phyloP scores from a whole-genome alignment of 2,888 invertebrate genomes.

The Hypolimnas misippus region DNA sequence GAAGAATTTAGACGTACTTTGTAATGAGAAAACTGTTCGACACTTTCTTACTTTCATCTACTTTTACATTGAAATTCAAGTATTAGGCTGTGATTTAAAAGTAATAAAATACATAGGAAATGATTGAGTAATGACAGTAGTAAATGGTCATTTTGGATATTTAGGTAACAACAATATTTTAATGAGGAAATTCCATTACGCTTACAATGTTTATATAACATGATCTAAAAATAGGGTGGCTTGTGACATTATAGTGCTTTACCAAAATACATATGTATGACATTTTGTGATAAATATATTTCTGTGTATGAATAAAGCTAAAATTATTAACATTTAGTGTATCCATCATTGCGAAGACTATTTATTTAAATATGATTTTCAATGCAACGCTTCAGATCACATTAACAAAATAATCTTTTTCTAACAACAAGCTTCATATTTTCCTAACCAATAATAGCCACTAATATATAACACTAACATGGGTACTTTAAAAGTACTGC shows the following conservation, averaged over 20 bases:
- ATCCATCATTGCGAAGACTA: slow-evolving; percentile 46
- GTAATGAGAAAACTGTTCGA: neutral
- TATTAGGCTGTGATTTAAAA: slow-evolving; percentile 24
- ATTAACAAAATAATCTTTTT: slow-evolving; percentile 73
- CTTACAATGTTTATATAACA: slow-evolving; percentile 53
- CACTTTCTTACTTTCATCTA: neutral
- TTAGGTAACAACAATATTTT: slow-evolving; percentile 17
- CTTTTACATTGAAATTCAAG: slow-evolving; percentile 6
- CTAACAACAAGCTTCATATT: slow-evolving; percentile 67
- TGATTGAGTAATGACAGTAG: slow-evolving; percentile 7
- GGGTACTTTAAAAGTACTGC: slow-evolving; percentile 65
- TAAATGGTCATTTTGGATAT: slow-evolving; percentile 16
- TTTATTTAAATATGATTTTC: slow-evolving; percentile 41
- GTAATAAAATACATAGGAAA: slow-evolving; percentile 16
- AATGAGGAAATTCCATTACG: slow-evolving; percentile 18
- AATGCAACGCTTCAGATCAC: slow-evolving; percentile 75
- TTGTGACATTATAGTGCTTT: slow-evolving; percentile 72
- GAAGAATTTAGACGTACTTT: neutral
- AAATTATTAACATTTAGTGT: slow-evolving; percentile 30
- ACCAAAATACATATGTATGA: slow-evolving; percentile 72
- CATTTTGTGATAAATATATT: slow-evolving; percentile 63
- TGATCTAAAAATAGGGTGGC: slow-evolving; percentile 78
- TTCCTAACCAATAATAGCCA: slow-evolving; percentile 61
- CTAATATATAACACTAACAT: slow-evolving; percentile 63
- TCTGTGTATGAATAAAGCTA: slow-evolving; percentile 69